Evolutionary conservation across 2,888 invertebrate genomes (phyloP).

Genomic region (Plagodis dolabraria): DNA sequence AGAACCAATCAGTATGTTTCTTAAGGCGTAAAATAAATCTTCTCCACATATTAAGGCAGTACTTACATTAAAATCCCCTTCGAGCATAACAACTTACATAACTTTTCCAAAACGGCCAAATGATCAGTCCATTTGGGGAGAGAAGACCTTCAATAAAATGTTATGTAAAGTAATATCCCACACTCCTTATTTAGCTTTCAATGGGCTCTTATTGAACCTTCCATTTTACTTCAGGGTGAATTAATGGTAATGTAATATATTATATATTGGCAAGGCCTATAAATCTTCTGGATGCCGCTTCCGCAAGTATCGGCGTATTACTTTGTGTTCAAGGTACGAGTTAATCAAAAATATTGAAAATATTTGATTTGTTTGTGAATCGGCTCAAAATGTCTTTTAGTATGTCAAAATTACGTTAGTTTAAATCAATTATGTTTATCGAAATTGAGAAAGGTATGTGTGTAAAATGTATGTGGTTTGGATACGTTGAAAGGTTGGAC

Average conservation of each 20-base stretch:
- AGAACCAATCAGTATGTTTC: too few relatives aligned
- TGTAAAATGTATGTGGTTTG: too few relatives aligned
- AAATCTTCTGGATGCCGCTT: slow-evolving; percentile 13
- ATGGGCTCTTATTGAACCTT: slow-evolving; percentile 17
- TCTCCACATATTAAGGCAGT: slow-evolving; percentile 6
- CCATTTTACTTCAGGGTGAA: slow-evolving; percentile 24
- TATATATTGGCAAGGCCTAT: slow-evolving; percentile 10
- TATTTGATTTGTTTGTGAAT: too few relatives aligned
- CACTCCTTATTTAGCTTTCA: slow-evolving; percentile 34
- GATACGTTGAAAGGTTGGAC: too few relatives aligned
- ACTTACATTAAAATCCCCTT: slow-evolving; percentile 18
- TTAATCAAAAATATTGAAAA: too few relatives aligned
- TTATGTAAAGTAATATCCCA: slow-evolving; percentile 35
- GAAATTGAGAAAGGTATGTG: too few relatives aligned
- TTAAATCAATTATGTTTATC: too few relatives aligned
- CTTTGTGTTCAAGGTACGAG: too few relatives aligned
- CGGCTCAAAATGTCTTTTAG: too few relatives aligned
- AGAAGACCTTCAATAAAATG: slow-evolving; percentile 27
- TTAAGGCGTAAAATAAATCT: not conserved
- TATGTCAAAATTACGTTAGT: too few relatives aligned
- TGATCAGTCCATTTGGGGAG: slow-evolving; percentile 32
- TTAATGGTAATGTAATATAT: slow-evolving; percentile 18
- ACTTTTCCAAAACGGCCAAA: slow-evolving; percentile 30
- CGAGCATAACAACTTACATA: slow-evolving; percentile 29
- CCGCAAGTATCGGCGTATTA: not conserved